phyloP scores from a whole-genome alignment of 1,140 invertebrate species.

The Meteorus sp. region DNA sequence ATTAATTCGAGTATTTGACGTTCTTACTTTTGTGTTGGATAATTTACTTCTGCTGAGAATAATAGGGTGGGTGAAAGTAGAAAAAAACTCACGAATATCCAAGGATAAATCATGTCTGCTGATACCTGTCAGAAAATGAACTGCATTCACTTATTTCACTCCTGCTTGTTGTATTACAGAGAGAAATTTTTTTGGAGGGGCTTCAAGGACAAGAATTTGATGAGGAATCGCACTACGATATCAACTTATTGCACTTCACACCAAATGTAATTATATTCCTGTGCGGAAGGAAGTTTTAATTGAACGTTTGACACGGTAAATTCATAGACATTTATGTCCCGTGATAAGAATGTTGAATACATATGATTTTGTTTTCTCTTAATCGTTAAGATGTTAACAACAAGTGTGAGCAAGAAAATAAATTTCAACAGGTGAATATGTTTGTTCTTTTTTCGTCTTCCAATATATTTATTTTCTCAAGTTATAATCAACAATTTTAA shows the following conservation, averaged over 20 bases:
- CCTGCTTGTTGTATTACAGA: no score
- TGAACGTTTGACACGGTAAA: constrained; percentile 27
- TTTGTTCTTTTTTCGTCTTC: not conserved
- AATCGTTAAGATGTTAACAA: no score
- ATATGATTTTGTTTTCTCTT: constrained; percentile 1
- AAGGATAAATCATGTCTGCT: constrained; percentile 5
- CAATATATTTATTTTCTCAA: no score
- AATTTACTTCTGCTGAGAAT: not conserved
- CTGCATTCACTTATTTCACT: no score
- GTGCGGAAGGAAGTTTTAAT: constrained; percentile 36
- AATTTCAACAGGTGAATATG: no score
- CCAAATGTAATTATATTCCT: constrained; percentile 21
- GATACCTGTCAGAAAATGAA: no score
- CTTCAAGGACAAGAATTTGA: not conserved
- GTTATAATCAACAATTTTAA: not conserved
- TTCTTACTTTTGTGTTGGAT: not conserved
- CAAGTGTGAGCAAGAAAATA: no score
- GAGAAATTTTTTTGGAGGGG: no score
- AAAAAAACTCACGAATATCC: not conserved
- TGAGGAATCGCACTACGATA: constrained; percentile 7
- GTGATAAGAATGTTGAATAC: not conserved
- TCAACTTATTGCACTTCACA: constrained; percentile 10
- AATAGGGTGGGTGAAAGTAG: not conserved
- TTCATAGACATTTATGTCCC: constrained; percentile 5
- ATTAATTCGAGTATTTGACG: not conserved